Percentiles rank a stretch among this genome's conserved stretches.
Evolutionary conservation across 92 coral and sea anemone genomes (phyloP).

Genomic region (Palythoa grandis): DNA sequence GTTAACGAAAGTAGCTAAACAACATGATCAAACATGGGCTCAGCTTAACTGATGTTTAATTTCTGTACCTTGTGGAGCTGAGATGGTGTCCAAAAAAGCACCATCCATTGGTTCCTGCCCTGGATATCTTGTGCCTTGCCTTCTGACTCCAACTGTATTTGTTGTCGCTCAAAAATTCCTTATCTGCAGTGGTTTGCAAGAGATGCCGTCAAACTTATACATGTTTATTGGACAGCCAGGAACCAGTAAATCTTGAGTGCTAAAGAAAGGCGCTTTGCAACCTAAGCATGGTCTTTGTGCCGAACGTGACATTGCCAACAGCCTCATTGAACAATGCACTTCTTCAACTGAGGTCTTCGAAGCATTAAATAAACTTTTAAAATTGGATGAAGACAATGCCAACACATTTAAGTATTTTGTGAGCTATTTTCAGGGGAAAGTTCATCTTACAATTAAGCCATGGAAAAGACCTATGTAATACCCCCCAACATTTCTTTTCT

Average conservation of each 20-base stretch:
- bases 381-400: slow-evolving; percentile 52
- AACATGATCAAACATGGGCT: slow-evolving; percentile 57
- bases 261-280: slow-evolving; percentile 50
- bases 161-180: slow-evolving; percentile 35
- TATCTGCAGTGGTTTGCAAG: slow-evolving; percentile 38
- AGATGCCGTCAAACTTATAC: slow-evolving; percentile 26
- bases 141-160: slow-evolving; percentile 46
- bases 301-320: slow-evolving; percentile 46
- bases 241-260: slow-evolving; percentile 54
- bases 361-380: slow-evolving; percentile 42
- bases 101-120: slow-evolving; percentile 49
- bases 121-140: slow-evolving; percentile 54
- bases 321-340: slow-evolving; percentile 33
- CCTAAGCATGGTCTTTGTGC: slow-evolving; percentile 34
- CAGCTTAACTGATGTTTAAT: slow-evolving; percentile 55
- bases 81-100: slow-evolving; percentile 45
- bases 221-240: slow-evolving; percentile 53
- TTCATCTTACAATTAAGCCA: slow-evolving; percentile 45
- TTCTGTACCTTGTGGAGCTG: slow-evolving; percentile 36
- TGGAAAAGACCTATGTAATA: slow-evolving; percentile 44
- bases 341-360: slow-evolving; percentile 42
- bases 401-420: slow-evolving; percentile 36
- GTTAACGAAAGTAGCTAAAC: slow-evolving; percentile 37
- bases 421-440: slow-evolving; percentile 56
- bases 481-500: slow-evolving; percentile 45